Conservation (phyloP, 2,797 vertebrate genomes). For the Oreonectes daqikongensis region DNA sequence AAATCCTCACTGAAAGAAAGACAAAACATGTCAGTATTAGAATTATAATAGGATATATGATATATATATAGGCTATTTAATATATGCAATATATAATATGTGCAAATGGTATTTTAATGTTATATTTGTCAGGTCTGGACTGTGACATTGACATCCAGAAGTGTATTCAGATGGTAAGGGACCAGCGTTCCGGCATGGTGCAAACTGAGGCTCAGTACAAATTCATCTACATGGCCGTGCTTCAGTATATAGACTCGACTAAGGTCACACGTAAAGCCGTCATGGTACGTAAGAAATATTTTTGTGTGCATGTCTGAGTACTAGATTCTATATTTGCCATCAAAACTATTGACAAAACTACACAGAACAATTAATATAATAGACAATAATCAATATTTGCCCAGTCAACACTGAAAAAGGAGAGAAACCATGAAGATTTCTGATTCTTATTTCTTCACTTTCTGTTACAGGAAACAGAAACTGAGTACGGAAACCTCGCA, state of each 20-base stretch:
- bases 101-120: slow-evolving; percentile 1
- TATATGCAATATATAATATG: too few species aligned
- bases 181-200: slow-evolving; percentile 97
- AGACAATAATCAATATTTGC: background rate
- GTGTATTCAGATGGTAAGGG: slow-evolving; percentile 95
- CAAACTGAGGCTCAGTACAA: slow-evolving; percentile 98
- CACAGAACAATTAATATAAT: background rate
- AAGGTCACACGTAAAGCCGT: slow-evolving; percentile 82
- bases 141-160: slow-evolving; percentile 95
- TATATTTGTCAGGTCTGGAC: slow-evolving; percentile 81
- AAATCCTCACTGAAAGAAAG: too few species aligned
- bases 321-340: too few species aligned
- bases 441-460: slow-evolving; percentile 43
- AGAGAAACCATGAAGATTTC: background rate
- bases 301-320: background rate
- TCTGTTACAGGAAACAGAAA: slow-evolving; percentile 73
- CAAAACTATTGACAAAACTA: too few species aligned
- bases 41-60: too few species aligned
- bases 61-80: too few species aligned
- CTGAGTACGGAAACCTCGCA: slow-evolving; percentile 89
- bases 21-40: too few species aligned
- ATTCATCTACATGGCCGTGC: slow-evolving; percentile 95
- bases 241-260: slow-evolving; percentile 89
- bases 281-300: slow-evolving; percentile 73
- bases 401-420: background rate